Conservation (phyloP, 2,888 invertebrate genomes). For the Vannuccia rotundouncinata region DNA sequence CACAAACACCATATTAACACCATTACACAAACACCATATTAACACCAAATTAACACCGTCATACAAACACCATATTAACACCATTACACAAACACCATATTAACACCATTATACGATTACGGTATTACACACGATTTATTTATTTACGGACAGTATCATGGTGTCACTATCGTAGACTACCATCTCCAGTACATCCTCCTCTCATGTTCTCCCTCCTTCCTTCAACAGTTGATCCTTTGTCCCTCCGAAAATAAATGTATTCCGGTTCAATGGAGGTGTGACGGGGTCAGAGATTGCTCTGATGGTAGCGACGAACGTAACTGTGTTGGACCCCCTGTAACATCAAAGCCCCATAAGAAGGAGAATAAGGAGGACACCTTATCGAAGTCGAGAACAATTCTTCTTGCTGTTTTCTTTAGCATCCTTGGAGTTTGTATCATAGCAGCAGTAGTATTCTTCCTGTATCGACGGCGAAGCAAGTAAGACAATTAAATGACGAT, state of each 20-base stretch:
- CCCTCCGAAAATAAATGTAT: background rate
- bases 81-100: too few relatives aligned
- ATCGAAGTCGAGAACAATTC: background rate
- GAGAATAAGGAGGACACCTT: too few relatives aligned
- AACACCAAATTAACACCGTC: too few relatives aligned
- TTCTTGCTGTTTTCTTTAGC: background rate
- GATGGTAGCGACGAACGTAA: constrained; percentile 18
- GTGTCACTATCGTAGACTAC: too few relatives aligned
- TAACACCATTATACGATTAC: too few relatives aligned
- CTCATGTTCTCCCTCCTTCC: background rate
- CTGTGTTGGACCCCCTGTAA: background rate
- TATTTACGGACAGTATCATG: too few relatives aligned
- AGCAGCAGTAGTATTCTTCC: background rate
- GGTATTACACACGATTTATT: too few relatives aligned
- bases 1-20: too few relatives aligned
- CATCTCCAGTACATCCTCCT: too few relatives aligned
- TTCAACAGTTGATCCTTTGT: background rate
- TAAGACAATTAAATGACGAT: too few relatives aligned
- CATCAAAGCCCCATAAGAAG: background rate
- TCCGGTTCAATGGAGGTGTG: constrained; percentile 27
- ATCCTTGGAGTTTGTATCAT: background rate
- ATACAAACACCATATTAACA: too few relatives aligned
- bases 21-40: too few relatives aligned
- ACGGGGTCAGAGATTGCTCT: constrained; percentile 14
- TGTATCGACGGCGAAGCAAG: background rate